phyloP scores from a whole-genome alignment of 2,797 vertebrate species.

The Allobates femoralis region DNA sequence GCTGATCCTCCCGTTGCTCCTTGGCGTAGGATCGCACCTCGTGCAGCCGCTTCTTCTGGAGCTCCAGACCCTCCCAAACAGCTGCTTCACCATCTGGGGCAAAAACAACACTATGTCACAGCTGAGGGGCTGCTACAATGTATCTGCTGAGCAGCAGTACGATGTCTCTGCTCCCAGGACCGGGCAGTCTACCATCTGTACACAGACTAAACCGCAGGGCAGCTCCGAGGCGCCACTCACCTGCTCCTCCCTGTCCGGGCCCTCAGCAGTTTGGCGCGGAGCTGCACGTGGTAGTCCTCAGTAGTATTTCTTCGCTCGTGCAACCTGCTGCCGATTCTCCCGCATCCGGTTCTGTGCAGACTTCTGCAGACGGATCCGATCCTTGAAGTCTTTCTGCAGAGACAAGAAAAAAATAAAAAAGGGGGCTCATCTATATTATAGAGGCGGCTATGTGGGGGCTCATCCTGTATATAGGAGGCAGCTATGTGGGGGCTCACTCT shows the following conservation, averaged over 20 bases:
- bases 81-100: conserved; percentile 87
- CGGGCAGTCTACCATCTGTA: no score
- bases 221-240: conserved; percentile 69
- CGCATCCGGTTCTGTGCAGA: conserved; percentile 81
- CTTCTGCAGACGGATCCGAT: conserved; percentile 84
- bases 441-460: no score
- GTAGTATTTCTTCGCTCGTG: conserved; percentile 88
- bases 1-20: conserved; percentile 84
- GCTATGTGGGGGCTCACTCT: no score
- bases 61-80: conserved; percentile 90
- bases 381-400: conserved; percentile 82
- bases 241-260: conserved; percentile 90
- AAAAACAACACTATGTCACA: background rate
- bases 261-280: conserved; percentile 85
- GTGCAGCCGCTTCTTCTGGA: conserved; percentile 87
- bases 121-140: background rate
- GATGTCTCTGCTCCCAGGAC: no score
- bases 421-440: no score
- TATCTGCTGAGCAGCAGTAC: background rate
- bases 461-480: no score
- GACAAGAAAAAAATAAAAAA: no score
- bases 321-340: conserved; percentile 86
- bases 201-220: no score
- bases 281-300: conserved; percentile 87
- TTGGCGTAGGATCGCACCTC: conserved; percentile 84